Conservation (phyloP, 2,113 vertebrate species). For the Artemisiospiza belli region DNA sequence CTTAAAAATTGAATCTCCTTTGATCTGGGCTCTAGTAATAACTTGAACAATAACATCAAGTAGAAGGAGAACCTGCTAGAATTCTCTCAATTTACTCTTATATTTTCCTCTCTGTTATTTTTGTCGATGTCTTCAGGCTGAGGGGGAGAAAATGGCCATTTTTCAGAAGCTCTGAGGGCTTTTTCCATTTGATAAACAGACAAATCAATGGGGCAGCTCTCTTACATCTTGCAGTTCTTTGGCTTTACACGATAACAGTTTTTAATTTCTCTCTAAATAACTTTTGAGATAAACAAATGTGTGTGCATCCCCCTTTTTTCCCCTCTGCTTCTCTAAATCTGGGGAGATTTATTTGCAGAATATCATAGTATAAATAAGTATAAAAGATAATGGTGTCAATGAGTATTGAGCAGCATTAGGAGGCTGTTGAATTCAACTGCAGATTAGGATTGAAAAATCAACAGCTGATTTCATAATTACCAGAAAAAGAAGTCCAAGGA, state of each 20-base stretch:
- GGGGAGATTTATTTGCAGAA: not conserved
- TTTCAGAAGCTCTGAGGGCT: not conserved
- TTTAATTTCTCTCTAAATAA: not conserved
- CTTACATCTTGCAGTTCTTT: not conserved
- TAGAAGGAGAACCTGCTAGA: not conserved
- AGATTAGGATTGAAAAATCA: slow-evolving; percentile 70
- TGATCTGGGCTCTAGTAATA: not conserved
- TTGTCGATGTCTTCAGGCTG: not conserved
- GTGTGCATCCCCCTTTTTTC: accelerated
- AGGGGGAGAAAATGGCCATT: not conserved
- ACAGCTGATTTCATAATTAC: slow-evolving; percentile 64
- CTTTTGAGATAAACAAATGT: not conserved
- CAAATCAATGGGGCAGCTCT: not conserved
- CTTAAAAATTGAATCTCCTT: not conserved
- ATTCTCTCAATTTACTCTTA: not conserved
- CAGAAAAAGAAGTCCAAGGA: slow-evolving; percentile 1
- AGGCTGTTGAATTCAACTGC: not conserved
- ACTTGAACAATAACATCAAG: not conserved
- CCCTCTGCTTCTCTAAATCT: not conserved
- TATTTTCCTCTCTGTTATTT: not conserved
- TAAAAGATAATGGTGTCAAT: not conserved
- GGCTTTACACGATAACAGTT: not conserved
- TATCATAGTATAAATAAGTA: not conserved
- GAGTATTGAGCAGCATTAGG: not conserved
- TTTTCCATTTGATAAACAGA: not conserved